Evolutionary conservation across 2,797 vertebrate genomes (phyloP).

Genomic region (Micropoecilia bifurca): DNA sequence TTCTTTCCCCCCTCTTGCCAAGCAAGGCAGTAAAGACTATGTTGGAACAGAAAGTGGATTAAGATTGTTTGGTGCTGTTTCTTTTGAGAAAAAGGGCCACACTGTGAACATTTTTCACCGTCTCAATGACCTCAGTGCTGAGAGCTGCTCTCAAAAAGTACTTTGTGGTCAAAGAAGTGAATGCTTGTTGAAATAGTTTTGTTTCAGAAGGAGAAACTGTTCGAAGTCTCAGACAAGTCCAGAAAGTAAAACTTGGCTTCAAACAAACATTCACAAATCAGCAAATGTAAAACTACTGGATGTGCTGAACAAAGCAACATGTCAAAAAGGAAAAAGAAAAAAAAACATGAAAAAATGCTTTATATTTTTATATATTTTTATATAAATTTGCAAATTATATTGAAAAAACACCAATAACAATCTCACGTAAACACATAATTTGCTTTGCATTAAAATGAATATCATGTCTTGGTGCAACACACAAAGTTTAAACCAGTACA

Average conservation of each 20-base stretch:
- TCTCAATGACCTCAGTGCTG: conserved; percentile 17
- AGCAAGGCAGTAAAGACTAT: conserved; percentile 7
- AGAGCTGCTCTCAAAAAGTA: conserved; percentile 15
- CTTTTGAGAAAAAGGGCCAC: not conserved
- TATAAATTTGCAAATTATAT: not conserved
- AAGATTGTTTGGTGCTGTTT: conserved; percentile 11
- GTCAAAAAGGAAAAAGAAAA: not conserved
- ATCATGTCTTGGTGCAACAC: not conserved
- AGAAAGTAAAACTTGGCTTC: not conserved
- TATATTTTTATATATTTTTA: not conserved
- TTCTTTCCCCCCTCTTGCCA: conserved; percentile 3
- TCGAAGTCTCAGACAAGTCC: not conserved
- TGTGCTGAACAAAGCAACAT: not conserved
- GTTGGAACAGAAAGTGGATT: conserved; percentile 2
- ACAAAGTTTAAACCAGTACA: not conserved
- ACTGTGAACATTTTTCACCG: conserved; percentile 2
- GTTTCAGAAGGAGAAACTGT: not conserved
- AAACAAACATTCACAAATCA: not conserved
- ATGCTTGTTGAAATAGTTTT: not conserved
- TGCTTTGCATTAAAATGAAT: not conserved
- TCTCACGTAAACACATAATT: not conserved
- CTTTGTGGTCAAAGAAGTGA: not conserved
- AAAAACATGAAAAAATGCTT: not conserved
- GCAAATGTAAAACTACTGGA: not conserved
- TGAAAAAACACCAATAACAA: not conserved